phyloP scores from a whole-genome alignment of 2,113 vertebrate genomes.

The Donacobius atricapilla region DNA sequence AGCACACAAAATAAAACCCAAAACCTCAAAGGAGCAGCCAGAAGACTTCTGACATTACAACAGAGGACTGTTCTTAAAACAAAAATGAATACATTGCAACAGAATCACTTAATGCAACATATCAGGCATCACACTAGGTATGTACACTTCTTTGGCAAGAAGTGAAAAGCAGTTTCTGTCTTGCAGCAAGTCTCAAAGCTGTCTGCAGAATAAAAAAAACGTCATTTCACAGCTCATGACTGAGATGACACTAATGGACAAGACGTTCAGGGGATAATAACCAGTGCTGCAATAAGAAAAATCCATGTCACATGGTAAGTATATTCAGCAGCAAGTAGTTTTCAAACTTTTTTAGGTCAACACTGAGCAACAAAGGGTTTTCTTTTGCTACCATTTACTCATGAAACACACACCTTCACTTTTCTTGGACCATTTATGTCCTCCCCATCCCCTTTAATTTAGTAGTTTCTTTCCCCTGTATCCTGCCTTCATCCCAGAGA shows the following conservation, averaged over 20 bases:
- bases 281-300: neutral
- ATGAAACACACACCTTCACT: neutral
- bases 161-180: neutral
- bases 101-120: neutral
- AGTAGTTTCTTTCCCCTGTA: neutral
- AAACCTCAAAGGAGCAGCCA: neutral
- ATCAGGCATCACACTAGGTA: neutral
- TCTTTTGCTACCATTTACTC: neutral
- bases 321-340: neutral
- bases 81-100: neutral
- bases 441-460: neutral
- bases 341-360: neutral
- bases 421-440: neutral
- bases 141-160: fast-evolving
- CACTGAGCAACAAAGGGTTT: neutral
- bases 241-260: neutral
- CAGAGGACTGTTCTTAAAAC: neutral
- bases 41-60: neutral
- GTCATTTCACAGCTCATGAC: neutral
- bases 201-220: neutral
- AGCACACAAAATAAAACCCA: neutral
- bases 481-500: neutral
- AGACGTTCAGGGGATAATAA: neutral
- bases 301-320: neutral
- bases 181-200: neutral